A percentile compares a stretch with the other conserved stretches of the same genome.
phyloP scores from a whole-genome alignment of 2,888 invertebrate genomes.

The Neria commutata region DNA sequence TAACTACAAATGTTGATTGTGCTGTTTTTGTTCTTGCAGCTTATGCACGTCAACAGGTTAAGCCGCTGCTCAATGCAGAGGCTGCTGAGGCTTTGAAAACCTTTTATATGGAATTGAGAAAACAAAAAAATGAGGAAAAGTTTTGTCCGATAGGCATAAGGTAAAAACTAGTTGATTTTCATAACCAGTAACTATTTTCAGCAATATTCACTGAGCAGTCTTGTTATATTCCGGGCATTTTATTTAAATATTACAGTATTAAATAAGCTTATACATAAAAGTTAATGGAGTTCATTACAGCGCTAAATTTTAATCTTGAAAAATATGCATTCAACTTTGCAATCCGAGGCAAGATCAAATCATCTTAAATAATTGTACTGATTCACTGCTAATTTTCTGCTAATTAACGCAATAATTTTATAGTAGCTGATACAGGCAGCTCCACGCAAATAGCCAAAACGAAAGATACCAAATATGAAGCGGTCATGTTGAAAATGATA shows the following conservation, averaged over 20 bases:
- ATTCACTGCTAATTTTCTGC: not conserved
- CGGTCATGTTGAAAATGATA: conserved; percentile 44
- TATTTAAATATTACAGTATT: too few relatives aligned
- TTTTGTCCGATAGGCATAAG: not conserved
- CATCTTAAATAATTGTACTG: too few relatives aligned
- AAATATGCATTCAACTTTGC: too few relatives aligned
- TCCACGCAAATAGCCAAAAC: conserved; percentile 49
- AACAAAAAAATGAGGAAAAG: conserved; percentile 43
- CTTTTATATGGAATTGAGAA: conserved; percentile 81
- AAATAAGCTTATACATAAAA: too few relatives aligned
- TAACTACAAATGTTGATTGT: not conserved
- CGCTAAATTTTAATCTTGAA: too few relatives aligned
- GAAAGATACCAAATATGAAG: conserved; percentile 48
- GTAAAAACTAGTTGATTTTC: too few relatives aligned
- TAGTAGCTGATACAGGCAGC: conserved; percentile 49
- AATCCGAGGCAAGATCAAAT: too few relatives aligned
- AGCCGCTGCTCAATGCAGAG: conserved; percentile 75
- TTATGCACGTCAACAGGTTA: conserved; percentile 86
- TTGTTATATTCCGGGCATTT: too few relatives aligned
- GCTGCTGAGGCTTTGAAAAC: conserved; percentile 75
- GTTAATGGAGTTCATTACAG: too few relatives aligned
- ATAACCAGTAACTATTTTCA: too few relatives aligned
- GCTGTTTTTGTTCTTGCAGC: conserved; percentile 58
- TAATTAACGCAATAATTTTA: conserved; percentile 45
- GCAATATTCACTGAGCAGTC: too few relatives aligned